Base-by-base conservation (phyloP, 2,888 invertebrate genomes). In the Idaea straminata region DNA sequence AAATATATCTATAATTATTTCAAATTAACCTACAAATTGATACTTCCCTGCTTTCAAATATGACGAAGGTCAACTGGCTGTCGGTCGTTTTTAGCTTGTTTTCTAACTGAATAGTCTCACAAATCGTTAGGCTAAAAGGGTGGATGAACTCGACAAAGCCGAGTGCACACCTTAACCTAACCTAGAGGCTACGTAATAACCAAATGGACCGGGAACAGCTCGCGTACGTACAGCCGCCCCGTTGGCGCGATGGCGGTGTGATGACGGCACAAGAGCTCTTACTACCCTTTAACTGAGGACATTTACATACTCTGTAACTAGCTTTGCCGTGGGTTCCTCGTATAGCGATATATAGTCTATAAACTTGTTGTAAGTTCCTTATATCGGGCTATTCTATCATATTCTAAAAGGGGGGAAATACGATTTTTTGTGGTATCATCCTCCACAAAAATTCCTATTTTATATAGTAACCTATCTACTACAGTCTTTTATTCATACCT, bases 141-240 rank as follows among this genome's bases (percentile, higher is more conserved):
- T 61, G 65, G 70, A 65, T 67, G 70, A 64, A 65, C 65, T 61
- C 61, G 64, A 64, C 60, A 65, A 67, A 38, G 62, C 62, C 65
- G 62, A n/a, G 59, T 66, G 67, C 65, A 63, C 62, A 61, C 72
- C 25, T 3, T 25, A 25, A 25, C 25, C 25, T 25, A 25, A 25
- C 25, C 25, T 64, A 60, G 68, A 69, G 66, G 62, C 67, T 65
- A 66, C 64, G 63, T 72, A 70, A 75, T 79, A 69, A 74, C 69
- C 65, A 70, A 74, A 76, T 73, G 74, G 71, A 64, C 36, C 73
- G 69, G 70, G 66, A 64, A 61, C 57, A 10, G 13, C 15, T 25
- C 38, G 15, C 57, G 57, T 58, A 61, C 57, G 57, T 58, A 61
- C 35, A 35, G 35, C 61, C 57, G 0, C 57, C 13, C 15, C 57